Base-by-base conservation (phyloP, 2,888 invertebrate species). In the Pterobdella sp. region DNA sequence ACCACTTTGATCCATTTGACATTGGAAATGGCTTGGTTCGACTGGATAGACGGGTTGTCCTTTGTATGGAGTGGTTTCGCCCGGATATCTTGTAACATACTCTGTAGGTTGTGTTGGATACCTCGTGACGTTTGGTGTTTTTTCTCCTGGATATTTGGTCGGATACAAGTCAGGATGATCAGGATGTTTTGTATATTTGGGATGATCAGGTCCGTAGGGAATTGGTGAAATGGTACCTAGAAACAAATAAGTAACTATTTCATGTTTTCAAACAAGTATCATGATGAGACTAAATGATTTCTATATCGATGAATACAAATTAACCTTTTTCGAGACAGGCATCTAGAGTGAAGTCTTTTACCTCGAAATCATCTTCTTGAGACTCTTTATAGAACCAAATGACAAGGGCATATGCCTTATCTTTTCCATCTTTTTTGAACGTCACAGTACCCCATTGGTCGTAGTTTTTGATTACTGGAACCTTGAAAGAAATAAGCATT, bases 341-440 rank as follows among this genome's bases (percentile, higher is more conserved):
- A 22, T 71, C 60, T 63, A 71, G 10, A 14, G n/a, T 35, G 63
- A 71, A 71, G 36, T 63, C 71, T 34, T 71, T 63, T 14, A 71
- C 36, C 18, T 71, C 71, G 34, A 71, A 26, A 34, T 18, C 35
- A 3, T 3, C 4, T 7, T 22, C 26, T 26, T 7, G 26, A 56
- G n/a, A 22, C 3, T n/a, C 60, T 56, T 3, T 56, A 14, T 56
- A 4, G 60, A n/a, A 7, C 4, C 26, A 18, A 3, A 56, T 56
- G 60, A 26, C 60, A 4, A 56, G n/a, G n/a, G 26, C 3, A n/a
- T 18, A 22, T 4, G n/a, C 26, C 3, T 56, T 56, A 4, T 4
- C 10, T 4, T 14, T 7, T 7, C 60, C 60, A 56, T 56, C n/a
- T 22, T 56, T n/a, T 3, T n/a, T 22, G 60, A 56, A 56, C n/a